Percentiles rank a stretch among this genome's conserved stretches.
Conservation (phyloP, 1,140 invertebrate genomes). For the Rhyzopertha dominica region DNA sequence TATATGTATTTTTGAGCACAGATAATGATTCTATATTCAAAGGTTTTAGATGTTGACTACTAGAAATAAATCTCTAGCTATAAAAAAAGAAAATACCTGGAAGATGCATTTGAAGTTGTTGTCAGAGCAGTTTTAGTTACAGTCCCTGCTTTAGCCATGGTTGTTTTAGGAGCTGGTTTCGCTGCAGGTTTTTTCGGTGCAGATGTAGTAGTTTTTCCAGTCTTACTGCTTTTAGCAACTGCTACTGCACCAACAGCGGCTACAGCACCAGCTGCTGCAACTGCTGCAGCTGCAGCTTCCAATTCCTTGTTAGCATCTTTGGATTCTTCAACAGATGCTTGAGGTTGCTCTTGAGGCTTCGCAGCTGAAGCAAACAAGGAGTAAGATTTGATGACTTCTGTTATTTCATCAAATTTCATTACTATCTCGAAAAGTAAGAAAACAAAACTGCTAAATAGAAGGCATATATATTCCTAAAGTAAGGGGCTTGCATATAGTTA, state of each 20-base stretch:
- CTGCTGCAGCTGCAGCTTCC: constrained; percentile 32
- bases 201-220: constrained; percentile 18
- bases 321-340: constrained; percentile 18
- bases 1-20: too few species aligned
- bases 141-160: constrained; percentile 18
- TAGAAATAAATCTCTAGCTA: too few species aligned
- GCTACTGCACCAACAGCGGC: constrained; percentile 29
- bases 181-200: constrained; percentile 11
- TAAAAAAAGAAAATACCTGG: too few species aligned
- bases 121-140: too few species aligned
- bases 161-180: constrained; percentile 19
- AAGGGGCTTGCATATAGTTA: too few species aligned
- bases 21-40: too few species aligned
- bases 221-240: constrained; percentile 17
- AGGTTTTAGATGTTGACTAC: too few species aligned
- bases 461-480: too few species aligned
- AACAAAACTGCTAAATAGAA: too few species aligned
- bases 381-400: neutral
- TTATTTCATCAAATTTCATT: neutral
- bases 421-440: neutral
- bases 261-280: constrained; percentile 30
- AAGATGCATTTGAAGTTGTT: too few species aligned
- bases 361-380: neutral
- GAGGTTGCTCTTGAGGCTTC: constrained; percentile 4
- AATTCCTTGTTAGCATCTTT: constrained; percentile 29